Base-by-base conservation (phyloP, 2,888 invertebrate species). In the Scaeva pyrastri region DNA sequence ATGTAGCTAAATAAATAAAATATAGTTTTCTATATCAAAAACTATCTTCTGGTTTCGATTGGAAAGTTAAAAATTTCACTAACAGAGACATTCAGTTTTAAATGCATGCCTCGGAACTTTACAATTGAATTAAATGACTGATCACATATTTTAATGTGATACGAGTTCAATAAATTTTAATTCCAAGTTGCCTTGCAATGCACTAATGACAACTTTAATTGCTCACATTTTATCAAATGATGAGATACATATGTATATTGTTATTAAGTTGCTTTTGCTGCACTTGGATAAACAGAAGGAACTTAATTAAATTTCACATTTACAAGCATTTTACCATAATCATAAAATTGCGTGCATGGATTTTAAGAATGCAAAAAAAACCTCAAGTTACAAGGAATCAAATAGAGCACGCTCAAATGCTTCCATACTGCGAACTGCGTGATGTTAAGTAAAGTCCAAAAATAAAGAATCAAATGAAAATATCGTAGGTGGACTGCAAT, bases 401-500 rank as follows among this genome's bases (percentile, higher is more conserved):
- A 26, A n/a, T 14, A 21, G 23, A 48, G 10, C 36, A 68, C 66
- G 26, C 64, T 11, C 0, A 21, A 16, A 48, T 50, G 21, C 21
- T 50, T 19, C 16, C 36, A 19, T 23, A 26, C 16, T 56, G 19
- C 7, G n/a, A n/a, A 12, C 2, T 21, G 14, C 39, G 21, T 43
- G 50, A 21, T 50, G 36, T 21, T n/a, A 2, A 10, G 39, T 6
- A 58, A 58, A 12, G 2, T 58, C 19, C 6, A 62, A 23, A 10
- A 8, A 26, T 6, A 64, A 2, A 43, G n/a, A 23, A 23, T 1
- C 0, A 36, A 41, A 43, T 45, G 3, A 16, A 60, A 64, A 45
- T 26, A 64, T 50, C 50, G 39, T 52, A 68, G 68, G 68, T 68
- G 52, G 66, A 48, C 48, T 19, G 6, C 19, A 31, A 31, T 31